Base-by-base conservation (phyloP, 23 tunicate genomes). In the Botrylloides violaceus region DNA sequence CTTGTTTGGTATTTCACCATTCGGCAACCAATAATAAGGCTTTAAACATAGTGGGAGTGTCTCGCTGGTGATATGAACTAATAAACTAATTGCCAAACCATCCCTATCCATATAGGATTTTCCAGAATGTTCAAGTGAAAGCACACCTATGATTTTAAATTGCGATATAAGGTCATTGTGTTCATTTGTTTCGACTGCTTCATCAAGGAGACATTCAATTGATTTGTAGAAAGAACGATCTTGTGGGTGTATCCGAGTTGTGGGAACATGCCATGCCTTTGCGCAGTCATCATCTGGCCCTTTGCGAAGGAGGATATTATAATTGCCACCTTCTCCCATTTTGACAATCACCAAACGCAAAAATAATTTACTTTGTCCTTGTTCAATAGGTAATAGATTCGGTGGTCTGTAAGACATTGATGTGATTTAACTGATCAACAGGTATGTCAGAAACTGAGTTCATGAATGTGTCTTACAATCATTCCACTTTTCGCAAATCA, bases 181-280 rank as follows among this genome's bases (percentile, higher is more conserved):
- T 9, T 9, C 9, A 58, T 5, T 4, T 4, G 26, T 28, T 28
- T 63, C 12, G 7, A 59, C 28, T 43, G 53, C 53, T 15, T 25
- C 70, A 19, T 63, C 33, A 4, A 31, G 33, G 3, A 63, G 3
- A 31, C 35, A 26, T 27, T 63, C 35, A 3, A 63, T 9, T 29
- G 70, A 33, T 63, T 33, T 28, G 29, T 28, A 33, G 36, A 63
- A 63, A 3, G 70, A 63, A 29, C 32, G 32, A 9, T 63, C 70
- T 3, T 63, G 35, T 33, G 34, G 70, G 29, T 63, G 70, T 3
- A 63, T 63, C 3, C 70, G 70, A 28, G 70, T 25, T 27, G 70
- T 63, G 20, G 70, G 70, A 3, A 63, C 9, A 3, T 34, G 7
- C 4, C 29, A 31, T 3, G 35, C 26, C n/a, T 28, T 9, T 9